These are phyloP conservation scores for Bombyx huttoni DNA, from an alignment of 2,888 invertebrate species.

Conservation along the genomic window DNA sequence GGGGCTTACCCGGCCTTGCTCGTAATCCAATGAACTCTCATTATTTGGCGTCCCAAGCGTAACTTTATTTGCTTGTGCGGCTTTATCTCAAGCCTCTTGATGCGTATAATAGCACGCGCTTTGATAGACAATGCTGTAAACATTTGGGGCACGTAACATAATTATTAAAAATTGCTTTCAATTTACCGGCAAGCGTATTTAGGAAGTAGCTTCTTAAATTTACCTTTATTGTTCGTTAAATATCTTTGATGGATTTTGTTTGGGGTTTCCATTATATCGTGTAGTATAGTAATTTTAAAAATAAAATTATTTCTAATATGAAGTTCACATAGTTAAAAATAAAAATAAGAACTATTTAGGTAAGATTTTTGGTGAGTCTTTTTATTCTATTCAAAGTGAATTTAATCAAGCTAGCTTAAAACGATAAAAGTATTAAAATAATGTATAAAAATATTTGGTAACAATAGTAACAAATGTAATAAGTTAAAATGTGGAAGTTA, in stretches of 20 bases:
- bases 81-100: conserved; percentile 49
- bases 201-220: conserved; percentile 19
- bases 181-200: conserved; percentile 45
- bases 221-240: conserved; percentile 28
- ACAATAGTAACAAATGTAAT: too few species aligned
- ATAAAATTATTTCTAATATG: neutral
- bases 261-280: neutral
- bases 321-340: too few species aligned
- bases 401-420: too few species aligned
- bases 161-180: conserved; percentile 69
- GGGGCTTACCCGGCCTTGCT: conserved; percentile 47
- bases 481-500: too few species aligned
- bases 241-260: neutral
- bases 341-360: too few species aligned
- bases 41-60: conserved; percentile 54
- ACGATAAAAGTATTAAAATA: too few species aligned
- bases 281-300: neutral
- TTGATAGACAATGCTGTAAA: conserved; percentile 39
- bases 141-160: conserved; percentile 42
- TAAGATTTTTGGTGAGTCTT: too few species aligned
- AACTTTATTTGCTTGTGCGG: conserved; percentile 61
- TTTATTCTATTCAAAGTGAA: too few species aligned
- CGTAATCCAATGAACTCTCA: conserved; percentile 69
- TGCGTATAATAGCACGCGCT: conserved; percentile 54
- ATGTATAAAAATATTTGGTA: too few species aligned